Evolutionary conservation across 2,113 vertebrate species (phyloP), one percentile per base, ranked within the genome.

Genomic region (Phaethornis superciliosus): DNA sequence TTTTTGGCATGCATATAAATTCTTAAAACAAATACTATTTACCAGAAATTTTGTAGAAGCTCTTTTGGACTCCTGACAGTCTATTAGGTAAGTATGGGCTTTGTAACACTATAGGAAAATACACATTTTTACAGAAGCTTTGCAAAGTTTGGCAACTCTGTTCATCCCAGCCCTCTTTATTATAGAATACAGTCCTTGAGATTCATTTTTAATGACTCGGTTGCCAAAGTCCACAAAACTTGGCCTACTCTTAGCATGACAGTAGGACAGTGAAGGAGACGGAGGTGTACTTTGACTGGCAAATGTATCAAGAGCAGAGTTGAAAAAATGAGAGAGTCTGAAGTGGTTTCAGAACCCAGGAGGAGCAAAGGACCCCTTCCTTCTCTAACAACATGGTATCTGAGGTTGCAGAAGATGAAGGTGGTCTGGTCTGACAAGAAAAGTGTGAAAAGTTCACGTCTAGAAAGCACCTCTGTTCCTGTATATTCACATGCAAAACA

Each of bases 21-120:
- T 65, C 62, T 85, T 72, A 67, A 77, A 92, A 77, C 30, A 87
- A 86, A 69, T 81, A 81, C 67, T 93, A 64, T 81, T 96, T 94
- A 65, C 81, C 83, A 93, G 72, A 84, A 93, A 79, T 90, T 69
- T 40, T 84, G n/a, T 37, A 72, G 75, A 72, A 70, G 72, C 7
- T 69, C 22, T 76, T 89, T 78, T 49, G 33, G 67, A 86, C 72
- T 78, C 47, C n/a, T 3, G 3, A 37, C 67, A 79, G 80, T 56
- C 84, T 86, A 16, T 67, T 95, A 89, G 84, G 55, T 72, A 78
- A 92, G 93, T 85, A 76, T 23, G 33, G 71, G 55, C 49, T 91
- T 94, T 88, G 82, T 52, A 83, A 78, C 60, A 32, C 78, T 85
- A 26, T 21, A 78, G 63, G 35, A 54, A 65, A 88, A 90, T 71